These are phyloP conservation scores for Oreochromis mossambicus DNA, from an alignment of 2,797 vertebrate species.

Conservation along the genomic window DNA sequence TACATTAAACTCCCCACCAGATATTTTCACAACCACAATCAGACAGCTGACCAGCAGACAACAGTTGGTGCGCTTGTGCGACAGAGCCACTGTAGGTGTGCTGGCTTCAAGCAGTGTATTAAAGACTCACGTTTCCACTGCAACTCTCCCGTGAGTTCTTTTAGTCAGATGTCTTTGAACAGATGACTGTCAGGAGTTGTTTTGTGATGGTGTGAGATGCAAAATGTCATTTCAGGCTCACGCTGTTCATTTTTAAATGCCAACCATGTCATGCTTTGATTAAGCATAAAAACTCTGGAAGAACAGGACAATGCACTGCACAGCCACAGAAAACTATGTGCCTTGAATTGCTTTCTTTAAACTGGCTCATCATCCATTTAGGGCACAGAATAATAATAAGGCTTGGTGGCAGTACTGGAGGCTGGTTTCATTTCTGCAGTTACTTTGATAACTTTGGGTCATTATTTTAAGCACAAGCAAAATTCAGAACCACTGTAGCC, in stretches of 20 bases:
- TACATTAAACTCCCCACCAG: slow-evolving; percentile 54
- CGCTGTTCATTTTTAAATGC: not conserved
- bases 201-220: slow-evolving; percentile 1
- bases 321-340: not conserved
- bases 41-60: slow-evolving; percentile 39
- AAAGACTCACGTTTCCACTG: slow-evolving; percentile 2
- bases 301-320: not conserved
- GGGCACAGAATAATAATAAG: not conserved
- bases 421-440: not conserved
- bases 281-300: not conserved
- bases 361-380: not conserved
- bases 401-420: not conserved
- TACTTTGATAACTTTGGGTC: not conserved
- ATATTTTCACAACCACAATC: slow-evolving; percentile 65
- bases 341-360: not conserved
- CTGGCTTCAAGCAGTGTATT: slow-evolving; percentile 18
- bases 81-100: slow-evolving; percentile 3
- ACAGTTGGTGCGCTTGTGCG: slow-evolving; percentile 6
- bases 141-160: not conserved
- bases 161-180: not conserved
- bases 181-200: slow-evolving; percentile 3
- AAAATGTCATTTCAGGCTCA: not conserved
- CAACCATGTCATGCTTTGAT: not conserved
- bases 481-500: not conserved
- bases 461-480: not conserved